These are phyloP conservation scores for Odocoileus hemionus DNA, from an alignment of 2,113 vertebrate genomes.

Conservation along the genomic window DNA sequence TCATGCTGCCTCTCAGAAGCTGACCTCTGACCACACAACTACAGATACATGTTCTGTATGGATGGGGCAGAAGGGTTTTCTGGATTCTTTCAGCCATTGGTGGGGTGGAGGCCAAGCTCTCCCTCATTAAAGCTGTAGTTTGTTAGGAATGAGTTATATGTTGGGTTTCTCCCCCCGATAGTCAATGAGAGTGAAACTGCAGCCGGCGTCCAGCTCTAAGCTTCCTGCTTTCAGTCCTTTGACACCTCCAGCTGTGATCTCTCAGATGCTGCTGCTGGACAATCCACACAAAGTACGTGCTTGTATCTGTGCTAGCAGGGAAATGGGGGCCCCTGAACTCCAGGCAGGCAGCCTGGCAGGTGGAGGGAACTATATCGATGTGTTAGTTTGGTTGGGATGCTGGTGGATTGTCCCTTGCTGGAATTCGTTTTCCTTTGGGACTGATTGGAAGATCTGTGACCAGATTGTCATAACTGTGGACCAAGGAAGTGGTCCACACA, in stretches of 20 bases:
- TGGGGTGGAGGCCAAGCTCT: neutral
- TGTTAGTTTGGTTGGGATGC: neutral
- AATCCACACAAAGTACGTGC: slow-evolving; percentile 85
- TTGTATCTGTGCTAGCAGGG: neutral
- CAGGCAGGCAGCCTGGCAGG: neutral
- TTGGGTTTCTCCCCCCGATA: slow-evolving; percentile 50
- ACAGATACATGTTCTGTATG: neutral
- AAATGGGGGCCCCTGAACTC: neutral
- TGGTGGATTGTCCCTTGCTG: neutral
- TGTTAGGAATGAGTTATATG: neutral
- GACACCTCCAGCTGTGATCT: slow-evolving; percentile 83
- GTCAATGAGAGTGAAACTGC: slow-evolving; percentile 88
- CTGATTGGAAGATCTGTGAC: neutral
- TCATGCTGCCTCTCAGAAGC: neutral
- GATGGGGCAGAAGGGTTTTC: neutral
- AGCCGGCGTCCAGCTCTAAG: slow-evolving; percentile 83
- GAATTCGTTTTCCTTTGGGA: neutral
- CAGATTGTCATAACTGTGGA: neutral
- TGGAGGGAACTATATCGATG: neutral
- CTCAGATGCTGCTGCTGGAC: slow-evolving; percentile 87
- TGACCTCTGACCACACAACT: neutral
- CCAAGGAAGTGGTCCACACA: neutral
- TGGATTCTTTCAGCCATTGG: neutral
- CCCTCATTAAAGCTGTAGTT: neutral
- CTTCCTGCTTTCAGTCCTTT: slow-evolving; percentile 89